These are phyloP conservation scores for Ptycholaimellus sp. DNA, from an alignment of 2,888 invertebrate genomes.

Conservation along the genomic window DNA sequence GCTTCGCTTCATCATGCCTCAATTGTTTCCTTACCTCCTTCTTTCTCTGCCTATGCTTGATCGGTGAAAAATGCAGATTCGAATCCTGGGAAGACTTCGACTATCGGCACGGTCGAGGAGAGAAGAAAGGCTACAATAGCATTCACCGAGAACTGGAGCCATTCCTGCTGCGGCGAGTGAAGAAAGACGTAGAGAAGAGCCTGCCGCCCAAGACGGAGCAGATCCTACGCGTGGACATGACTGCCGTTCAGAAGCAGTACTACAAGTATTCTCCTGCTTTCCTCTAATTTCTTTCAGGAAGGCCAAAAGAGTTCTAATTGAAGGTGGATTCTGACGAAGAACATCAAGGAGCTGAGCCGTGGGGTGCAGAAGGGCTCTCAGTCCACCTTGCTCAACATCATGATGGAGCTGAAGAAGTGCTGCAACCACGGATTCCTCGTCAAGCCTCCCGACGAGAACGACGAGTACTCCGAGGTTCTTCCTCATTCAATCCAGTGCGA, in stretches of 20 bases:
- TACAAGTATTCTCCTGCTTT: too few species aligned
- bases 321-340: conserved; percentile 96
- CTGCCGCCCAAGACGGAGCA: conserved; percentile 53
- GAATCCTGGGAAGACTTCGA: conserved; percentile 83
- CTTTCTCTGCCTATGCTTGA: background rate
- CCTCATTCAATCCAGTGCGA: conserved; percentile 36
- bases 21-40: conserved; percentile 24
- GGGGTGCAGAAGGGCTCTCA: too few species aligned
- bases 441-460: conserved; percentile 43
- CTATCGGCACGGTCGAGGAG: conserved; percentile 51
- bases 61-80: conserved; percentile 39
- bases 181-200: conserved; percentile 96
- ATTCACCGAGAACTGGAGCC: conserved; percentile 85
- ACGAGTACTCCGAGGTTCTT: conserved; percentile 39
- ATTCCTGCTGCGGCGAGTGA: conserved; percentile 73
- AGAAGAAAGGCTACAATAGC: conserved; percentile 75
- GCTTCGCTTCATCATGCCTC: conserved; percentile 91
- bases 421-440: conserved; percentile 55
- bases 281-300: too few species aligned
- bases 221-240: conserved; percentile 94
- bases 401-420: conserved; percentile 94
- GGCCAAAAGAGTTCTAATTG: too few species aligned
- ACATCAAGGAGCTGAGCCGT: conserved; percentile 77
- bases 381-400: too few species aligned
- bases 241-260: conserved; percentile 82